Base-by-base conservation (phyloP, 2,888 invertebrate genomes). In the Lingula anatina region DNA sequence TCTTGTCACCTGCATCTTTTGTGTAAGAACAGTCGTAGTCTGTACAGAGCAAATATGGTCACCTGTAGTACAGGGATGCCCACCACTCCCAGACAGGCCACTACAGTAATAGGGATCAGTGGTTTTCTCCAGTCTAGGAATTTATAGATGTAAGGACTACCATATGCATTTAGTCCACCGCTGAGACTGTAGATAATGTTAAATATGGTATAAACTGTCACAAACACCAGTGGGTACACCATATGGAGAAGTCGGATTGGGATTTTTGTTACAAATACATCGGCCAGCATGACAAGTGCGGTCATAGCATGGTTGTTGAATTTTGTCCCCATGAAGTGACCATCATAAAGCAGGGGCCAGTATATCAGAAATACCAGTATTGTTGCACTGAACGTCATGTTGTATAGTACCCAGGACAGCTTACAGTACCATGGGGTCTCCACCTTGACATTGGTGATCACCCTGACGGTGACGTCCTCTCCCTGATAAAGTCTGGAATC, bases 41-140 rank as follows among this genome's bases (percentile, higher is more conserved):
- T 57, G 37, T 50, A 54, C 9, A 56, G 20, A 5, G 53, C 46
- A 27, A 58, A 60, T 42, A 47, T 51, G 9, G 54, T 44, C 26
- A 56, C 12, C 44, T 62, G 62, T 15, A 51, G 15, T 3, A 59
- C 5, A 4, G 61, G 62, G 2, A 60, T 31, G 3, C 43, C 59
- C 7, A 61, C 38, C 15, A 60, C 39, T 9, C 52, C 15, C 5
- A 49, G 24, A 2, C 49, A 28, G 15, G 50, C 7, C 2, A 41
- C 21, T 3, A 53, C 5, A 18, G 46, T 23, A 7, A 39, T 35
- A 7, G 60, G 39, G 5, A n/a, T 48, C 20, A 49, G 51, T 1
- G 52, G 25, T 4, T 55, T 39, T 28, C 41, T 42, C 61, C 61
- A 63, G 47, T 63, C 54, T 31, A 61, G 40, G 5, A 53, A 40